Base-by-base conservation (phyloP, 2,888 invertebrate genomes). In the Itoplectis maculator region DNA sequence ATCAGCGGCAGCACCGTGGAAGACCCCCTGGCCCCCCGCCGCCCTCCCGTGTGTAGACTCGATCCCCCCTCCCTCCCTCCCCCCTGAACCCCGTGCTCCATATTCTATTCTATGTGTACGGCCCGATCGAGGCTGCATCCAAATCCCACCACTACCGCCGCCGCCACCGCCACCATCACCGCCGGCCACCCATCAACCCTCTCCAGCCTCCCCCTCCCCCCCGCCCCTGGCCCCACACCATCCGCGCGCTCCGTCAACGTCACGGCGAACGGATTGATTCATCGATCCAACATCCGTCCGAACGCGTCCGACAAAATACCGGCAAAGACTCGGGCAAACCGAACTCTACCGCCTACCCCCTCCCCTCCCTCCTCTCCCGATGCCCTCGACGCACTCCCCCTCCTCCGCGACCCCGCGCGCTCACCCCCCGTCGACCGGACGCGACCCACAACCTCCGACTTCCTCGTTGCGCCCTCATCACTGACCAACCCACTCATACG, bases 201-300 rank as follows among this genome's bases (percentile, higher is more conserved):
- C 45, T 63, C 51, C n/a, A 66, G 18, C 29, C 76, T 79, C 40
- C 72, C 76, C 77, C 42, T 63, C 49, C 45, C 66, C 56, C 11
- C 23, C 86, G 29, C 84, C 83, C 84, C 79, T 83, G 82, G 80
- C 73, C 11, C 37, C 49, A 11, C 56, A 3, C 37, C 68, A 68
- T 66, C 61, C 72, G 78, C 59, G 65, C 68, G 84, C 84, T 83
- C 68, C 85, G 89, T 92, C 92, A 91, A 92, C 90, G 92, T 92
- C 92, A 92, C 88, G 87, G 88, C 84, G 85, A 88, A 91, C 88
- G 90, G 89, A 92, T 92, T 92, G 92, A 92, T 92, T 91, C 92
- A 91, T 91, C 91, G 91, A 92, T 92, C 90, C 91, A 88, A 86
- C 87, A 86, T 88, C 88, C 88, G 85, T 87, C 87, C 88, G 87